Evolutionary conservation across 2,888 invertebrate genomes (phyloP).

Genomic region (Tromatobia lineatoria): DNA sequence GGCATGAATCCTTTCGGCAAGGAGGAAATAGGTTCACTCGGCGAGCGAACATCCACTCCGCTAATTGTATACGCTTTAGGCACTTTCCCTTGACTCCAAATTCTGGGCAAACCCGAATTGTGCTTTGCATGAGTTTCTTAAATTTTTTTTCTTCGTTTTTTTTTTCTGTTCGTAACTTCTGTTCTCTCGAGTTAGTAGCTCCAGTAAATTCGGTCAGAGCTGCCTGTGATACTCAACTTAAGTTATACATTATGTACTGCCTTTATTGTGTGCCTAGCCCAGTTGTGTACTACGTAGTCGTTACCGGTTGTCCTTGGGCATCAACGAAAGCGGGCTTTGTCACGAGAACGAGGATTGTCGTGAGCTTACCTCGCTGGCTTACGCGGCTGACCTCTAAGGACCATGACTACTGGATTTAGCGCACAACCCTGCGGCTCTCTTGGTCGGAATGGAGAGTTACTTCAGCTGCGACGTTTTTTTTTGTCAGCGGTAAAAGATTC

Average conservation of each 20-base stretch:
- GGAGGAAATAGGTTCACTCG: neutral
- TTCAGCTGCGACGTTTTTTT: neutral
- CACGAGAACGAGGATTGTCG: slow-evolving; percentile 23
- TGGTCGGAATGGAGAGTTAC: neutral
- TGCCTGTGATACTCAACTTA: slow-evolving; percentile 8
- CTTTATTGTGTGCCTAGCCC: slow-evolving; percentile 26
- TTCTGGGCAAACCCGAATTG: neutral
- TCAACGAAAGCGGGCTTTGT: slow-evolving; percentile 31
- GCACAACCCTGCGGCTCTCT: slow-evolving; percentile 3
- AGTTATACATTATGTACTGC: slow-evolving; percentile 17
- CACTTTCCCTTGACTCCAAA: slow-evolving; percentile 5
- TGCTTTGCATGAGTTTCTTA: neutral
- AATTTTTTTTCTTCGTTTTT: neutral
- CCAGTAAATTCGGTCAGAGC: slow-evolving; percentile 7
- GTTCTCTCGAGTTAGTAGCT: slow-evolving; percentile 7
- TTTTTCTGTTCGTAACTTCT: slow-evolving; percentile 8
- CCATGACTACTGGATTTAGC: slow-evolving; percentile 25
- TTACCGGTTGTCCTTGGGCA: slow-evolving; percentile 26
- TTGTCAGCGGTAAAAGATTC: too few species aligned
- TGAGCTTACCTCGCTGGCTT: slow-evolving; percentile 25
- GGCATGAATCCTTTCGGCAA: neutral
- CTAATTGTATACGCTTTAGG: slow-evolving; percentile 10
- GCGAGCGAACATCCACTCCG: neutral
- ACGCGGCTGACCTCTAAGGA: slow-evolving; percentile 28
- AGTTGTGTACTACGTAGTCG: slow-evolving; percentile 30